Evolutionary conservation across 1,140 invertebrate genomes (phyloP).

Genomic region (Macrosteles quadrilineatus): DNA sequence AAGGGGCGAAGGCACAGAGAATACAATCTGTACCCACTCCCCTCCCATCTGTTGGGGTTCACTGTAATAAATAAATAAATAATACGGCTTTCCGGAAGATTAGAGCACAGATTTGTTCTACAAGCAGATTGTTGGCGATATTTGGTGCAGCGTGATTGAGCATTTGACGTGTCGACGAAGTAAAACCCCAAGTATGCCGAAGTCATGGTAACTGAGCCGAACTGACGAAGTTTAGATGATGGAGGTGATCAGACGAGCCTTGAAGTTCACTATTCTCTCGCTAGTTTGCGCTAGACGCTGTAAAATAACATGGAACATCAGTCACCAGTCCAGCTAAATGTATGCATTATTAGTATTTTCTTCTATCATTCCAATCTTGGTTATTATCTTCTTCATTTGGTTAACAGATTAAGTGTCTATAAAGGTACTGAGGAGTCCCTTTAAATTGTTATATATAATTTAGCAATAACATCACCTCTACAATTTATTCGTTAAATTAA

Average conservation of each 20-base stretch:
- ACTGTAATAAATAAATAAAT: slow-evolving; percentile 13
- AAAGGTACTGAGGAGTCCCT: too few relatives aligned
- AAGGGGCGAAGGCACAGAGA: neutral
- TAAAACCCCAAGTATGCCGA: slow-evolving; percentile 5
- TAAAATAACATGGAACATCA: slow-evolving; percentile 42
- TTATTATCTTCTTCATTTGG: too few relatives aligned
- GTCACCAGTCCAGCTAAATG: too few relatives aligned
- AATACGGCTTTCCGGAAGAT: neutral
- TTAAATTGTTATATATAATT: too few relatives aligned
- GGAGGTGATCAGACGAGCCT: slow-evolving; percentile 82
- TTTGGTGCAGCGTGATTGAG: neutral
- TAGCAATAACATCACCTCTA: too few relatives aligned
- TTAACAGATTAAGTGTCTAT: too few relatives aligned
- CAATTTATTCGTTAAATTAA: too few relatives aligned
- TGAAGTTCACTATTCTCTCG: slow-evolving; percentile 87
- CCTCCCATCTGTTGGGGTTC: slow-evolving; percentile 7
- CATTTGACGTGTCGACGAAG: neutral
- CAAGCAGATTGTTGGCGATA: too few relatives aligned
- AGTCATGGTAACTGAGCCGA: neutral
- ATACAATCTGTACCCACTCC: slow-evolving; percentile 9
- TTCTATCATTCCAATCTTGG: too few relatives aligned
- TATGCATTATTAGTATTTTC: too few relatives aligned
- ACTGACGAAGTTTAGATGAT: slow-evolving; percentile 65
- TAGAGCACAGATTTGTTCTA: neutral
- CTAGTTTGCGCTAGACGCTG: slow-evolving; percentile 81